Evolutionary conservation across 2,797 vertebrate species (phyloP).

Genomic region (Distichodus sexfasciatus): DNA sequence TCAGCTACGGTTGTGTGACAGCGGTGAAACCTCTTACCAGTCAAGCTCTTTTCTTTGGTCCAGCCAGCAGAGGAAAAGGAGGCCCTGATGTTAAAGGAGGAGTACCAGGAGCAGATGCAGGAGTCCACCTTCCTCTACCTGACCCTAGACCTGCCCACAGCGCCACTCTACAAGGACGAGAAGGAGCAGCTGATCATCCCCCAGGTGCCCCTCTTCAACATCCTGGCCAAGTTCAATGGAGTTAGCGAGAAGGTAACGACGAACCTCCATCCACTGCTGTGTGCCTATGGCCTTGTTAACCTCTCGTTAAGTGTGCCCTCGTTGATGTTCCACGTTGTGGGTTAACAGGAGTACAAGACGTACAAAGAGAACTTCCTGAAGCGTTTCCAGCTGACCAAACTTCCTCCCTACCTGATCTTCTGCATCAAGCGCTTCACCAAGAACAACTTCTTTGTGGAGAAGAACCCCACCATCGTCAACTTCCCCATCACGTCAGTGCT

Average conservation of each 20-base stretch:
- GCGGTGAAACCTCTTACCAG: background rate
- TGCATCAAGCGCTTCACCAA: constrained; percentile 99
- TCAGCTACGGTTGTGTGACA: no score
- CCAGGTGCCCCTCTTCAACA: constrained; percentile 96
- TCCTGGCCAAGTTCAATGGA: constrained; percentile 93
- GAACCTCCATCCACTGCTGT: no score
- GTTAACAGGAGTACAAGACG: constrained; percentile 97
- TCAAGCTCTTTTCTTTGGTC: background rate
- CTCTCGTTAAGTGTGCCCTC: no score
- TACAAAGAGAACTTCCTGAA: constrained; percentile 99
- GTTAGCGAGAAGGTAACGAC: constrained; percentile 87
- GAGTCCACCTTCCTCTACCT: constrained; percentile 95
- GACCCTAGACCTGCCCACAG: constrained; percentile 93
- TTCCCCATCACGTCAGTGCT: constrained; percentile 93
- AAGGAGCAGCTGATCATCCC: constrained; percentile 98
- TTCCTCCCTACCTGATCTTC: constrained; percentile 96
- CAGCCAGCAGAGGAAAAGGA: constrained; percentile 92
- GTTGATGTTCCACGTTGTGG: no score
- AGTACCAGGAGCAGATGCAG: constrained; percentile 94
- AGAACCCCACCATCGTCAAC: constrained; percentile 98
- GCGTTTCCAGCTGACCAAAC: constrained; percentile 91
- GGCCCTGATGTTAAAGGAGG: constrained; percentile 83
- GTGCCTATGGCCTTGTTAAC: no score
- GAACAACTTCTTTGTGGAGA: constrained; percentile 99
- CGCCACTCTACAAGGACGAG: constrained; percentile 96